Evolutionary conservation across 2,888 invertebrate species (phyloP).

Genomic region (Uropetala carovei): DNA sequence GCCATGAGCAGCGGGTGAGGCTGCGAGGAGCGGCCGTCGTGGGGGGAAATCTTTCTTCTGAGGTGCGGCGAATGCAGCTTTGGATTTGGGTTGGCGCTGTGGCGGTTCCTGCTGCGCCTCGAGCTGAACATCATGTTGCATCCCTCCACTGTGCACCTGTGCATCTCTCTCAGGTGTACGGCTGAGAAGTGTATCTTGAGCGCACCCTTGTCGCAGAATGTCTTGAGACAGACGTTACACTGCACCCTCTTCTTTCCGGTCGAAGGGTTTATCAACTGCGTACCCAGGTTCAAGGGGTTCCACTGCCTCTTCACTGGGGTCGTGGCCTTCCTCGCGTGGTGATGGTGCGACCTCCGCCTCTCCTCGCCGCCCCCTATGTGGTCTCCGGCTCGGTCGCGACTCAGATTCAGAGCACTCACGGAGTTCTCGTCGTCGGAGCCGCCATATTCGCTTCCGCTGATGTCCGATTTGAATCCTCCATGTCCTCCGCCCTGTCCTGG

Average conservation of each 20-base stretch:
- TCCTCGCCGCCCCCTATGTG: constrained; percentile 66
- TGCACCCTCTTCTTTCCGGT: constrained; percentile 98
- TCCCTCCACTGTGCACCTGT: constrained; percentile 98
- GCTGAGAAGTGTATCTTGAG: constrained; percentile 99
- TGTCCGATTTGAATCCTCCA: constrained; percentile 68
- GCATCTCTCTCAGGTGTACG: constrained; percentile 99
- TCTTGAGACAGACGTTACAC: constrained; percentile 98
- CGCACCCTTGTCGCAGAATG: constrained; percentile 99
- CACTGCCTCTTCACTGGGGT: constrained; percentile 88
- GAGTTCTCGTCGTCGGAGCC: constrained; percentile 80
- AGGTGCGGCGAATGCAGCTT: constrained; percentile 97
- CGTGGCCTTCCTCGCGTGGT: constrained; percentile 80
- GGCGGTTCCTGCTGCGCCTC: constrained; percentile 94
- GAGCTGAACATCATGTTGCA: constrained; percentile 99
- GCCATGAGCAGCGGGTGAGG: constrained; percentile 86
- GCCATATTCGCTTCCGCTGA: constrained; percentile 76
- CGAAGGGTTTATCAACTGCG: constrained; percentile 93
- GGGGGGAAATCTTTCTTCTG: constrained; percentile 94
- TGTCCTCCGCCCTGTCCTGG: neutral
- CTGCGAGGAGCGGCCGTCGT: constrained; percentile 93
- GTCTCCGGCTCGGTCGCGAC: constrained; percentile 76
- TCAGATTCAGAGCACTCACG: constrained; percentile 81
- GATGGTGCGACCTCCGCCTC: constrained; percentile 69
- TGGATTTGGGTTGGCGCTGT: constrained; percentile 98
- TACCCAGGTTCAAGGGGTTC: constrained; percentile 88